Conservation (phyloP, 2,113 vertebrate species). For the Indicator maculatus region DNA sequence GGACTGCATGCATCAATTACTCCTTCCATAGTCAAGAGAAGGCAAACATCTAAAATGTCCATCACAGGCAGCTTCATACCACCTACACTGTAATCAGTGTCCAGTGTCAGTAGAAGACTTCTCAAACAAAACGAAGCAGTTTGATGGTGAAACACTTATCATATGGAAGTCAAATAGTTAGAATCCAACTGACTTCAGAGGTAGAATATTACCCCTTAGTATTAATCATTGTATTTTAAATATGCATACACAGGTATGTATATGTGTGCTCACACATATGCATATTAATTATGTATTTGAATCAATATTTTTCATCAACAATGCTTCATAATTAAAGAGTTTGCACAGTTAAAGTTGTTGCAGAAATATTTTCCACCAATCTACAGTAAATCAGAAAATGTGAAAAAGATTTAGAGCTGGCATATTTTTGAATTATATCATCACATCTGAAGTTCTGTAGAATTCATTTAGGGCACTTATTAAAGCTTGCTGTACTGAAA, state of each 20-base stretch:
- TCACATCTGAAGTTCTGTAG: not conserved
- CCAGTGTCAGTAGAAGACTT: not conserved
- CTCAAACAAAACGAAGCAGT: not conserved
- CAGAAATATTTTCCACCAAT: not conserved
- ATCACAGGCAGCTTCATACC: not conserved
- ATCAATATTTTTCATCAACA: not conserved
- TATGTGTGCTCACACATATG: not conserved
- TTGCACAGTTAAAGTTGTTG: not conserved
- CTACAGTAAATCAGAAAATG: not conserved
- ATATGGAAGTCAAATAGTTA: not conserved
- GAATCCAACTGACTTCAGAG: not conserved
- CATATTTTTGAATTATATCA: not conserved
- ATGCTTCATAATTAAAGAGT: not conserved
- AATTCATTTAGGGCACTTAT: not conserved
- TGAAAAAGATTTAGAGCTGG: not conserved
- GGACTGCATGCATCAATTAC: not conserved
- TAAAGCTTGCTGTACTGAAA: not conserved
- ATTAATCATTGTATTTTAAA: not conserved
- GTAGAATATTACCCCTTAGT: not conserved
- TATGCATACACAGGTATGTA: fast-evolving
- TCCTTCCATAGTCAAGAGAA: not conserved
- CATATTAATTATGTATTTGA: not conserved
- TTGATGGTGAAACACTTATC: not conserved
- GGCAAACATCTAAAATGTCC: not conserved
- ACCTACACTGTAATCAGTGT: too few species aligned